Base-by-base conservation (phyloP, 2,888 invertebrate species). In the Cantharis rustica region DNA sequence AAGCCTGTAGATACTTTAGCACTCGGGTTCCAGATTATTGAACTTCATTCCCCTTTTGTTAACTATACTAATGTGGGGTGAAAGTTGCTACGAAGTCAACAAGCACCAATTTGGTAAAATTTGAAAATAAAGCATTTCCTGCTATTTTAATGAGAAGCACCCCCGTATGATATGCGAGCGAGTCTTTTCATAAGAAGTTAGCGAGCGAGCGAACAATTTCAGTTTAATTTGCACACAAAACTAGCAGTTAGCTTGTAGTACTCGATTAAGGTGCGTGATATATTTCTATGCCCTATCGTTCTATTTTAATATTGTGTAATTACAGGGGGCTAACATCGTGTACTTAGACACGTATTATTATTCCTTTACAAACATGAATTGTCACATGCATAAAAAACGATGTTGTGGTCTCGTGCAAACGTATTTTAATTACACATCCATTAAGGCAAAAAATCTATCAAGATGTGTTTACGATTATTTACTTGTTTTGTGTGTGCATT, bases 231-330 rank as follows among this genome's bases (percentile, higher is more conserved):
- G 72, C 72, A 61, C 72, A 70, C 66, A 73, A 76, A 73, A 66
- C 70, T 71, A 68, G 64, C 73, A 64, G 23, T 76, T 73, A 76
- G 73, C 71, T 76, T 76, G 68, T 76, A 73, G 71, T 70, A 63
- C 73, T 64, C 61, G 76, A 76, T 76, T 76, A 73, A 73, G 73
- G 73, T 73, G 73, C 73, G 73, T 73, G 73, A 76, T 76, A 47
- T 68, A 69, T 68, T 68, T 68, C 63, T 76, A 63, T 72, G 66
- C 75, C 76, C 76, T 73, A 71, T 71, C 73, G 76, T 71, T 75
- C 72, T 70, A 72, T 69, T 69, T 75, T 75, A 75, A 75, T 75
- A 72, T 75, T 69, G 75, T 70, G 69, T 75, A 75, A 75, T 75
- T 75, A 75, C 75, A 63, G 16, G 27, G 75, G 75, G 75, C 62